Base-by-base conservation (phyloP, 2,113 vertebrate genomes). In the Erinaceus europaeus region DNA sequence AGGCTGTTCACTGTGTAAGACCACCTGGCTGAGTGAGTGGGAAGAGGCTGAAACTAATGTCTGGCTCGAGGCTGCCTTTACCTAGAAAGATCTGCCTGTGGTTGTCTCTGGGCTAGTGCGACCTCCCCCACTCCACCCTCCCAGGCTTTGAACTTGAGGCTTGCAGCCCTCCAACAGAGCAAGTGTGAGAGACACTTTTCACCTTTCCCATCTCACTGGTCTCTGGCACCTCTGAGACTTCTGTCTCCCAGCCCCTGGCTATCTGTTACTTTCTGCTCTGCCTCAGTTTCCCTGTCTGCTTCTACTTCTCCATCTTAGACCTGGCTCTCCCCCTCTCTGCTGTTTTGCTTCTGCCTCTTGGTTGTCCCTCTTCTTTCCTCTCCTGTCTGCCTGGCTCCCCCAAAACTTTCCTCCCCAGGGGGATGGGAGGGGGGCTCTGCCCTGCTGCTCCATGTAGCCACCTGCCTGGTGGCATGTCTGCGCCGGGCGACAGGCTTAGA, bases 401-500 rank as follows among this genome's bases (percentile, higher is more conserved):
- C 77, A 94, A 96, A 95, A 96, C 93, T 90, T 92, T n/a, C n/a
- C 85, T 29, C 76, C 83, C 94, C 96, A 91, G 36, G 81, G 94
- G 95, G 88, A 88, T 86, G 17, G 92, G 93, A 94, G 62, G 20
- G 17, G 62, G 62, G 34, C 20, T 23, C 25, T 7, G 23, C 23
- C n/a, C n/a, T 52, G 50, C 14, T 13, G 50, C 14, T 52, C 5
- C 5, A 20, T 4, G 52, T 25, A 25, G 96, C 77, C 38, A 95
- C 94, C 94, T 94, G 93, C 94, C 86, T 82, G 84, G 96, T 95
- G 96, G 91, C 91, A 53, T 95, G 95, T 92, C 93, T 84, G 89
- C 91, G 93, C 95, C 93, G 36, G 59, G 1, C 0, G 95, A 90
- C 97, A 97, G 96, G 97, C 97, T 96, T 73, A 25, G 96, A 95